phyloP scores from a whole-genome alignment of 2,797 vertebrate genomes.

The Chaunax sp. region DNA sequence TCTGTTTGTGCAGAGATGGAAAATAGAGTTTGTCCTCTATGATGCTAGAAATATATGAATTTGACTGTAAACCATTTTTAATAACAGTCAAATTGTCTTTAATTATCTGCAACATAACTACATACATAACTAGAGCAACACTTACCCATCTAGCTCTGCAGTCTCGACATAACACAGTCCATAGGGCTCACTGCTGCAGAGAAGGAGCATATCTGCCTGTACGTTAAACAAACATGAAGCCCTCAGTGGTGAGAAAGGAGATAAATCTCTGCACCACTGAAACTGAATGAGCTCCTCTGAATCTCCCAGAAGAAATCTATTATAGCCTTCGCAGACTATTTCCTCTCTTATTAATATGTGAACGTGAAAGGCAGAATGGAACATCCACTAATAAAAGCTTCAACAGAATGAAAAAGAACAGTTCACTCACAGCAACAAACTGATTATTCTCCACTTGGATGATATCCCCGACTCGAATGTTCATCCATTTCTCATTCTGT shows the following conservation, averaged over 20 bases:
- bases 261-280: too few species aligned
- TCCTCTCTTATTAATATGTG: background rate
- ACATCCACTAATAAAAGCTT: background rate
- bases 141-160: constrained; percentile 91
- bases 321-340: background rate
- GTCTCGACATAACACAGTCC: constrained; percentile 92
- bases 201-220: constrained; percentile 90
- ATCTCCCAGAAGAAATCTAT: background rate
- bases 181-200: constrained; percentile 90
- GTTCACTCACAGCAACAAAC: constrained; percentile 88
- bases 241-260: constrained; percentile 33
- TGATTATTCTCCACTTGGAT: constrained; percentile 90
- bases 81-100: too few species aligned
- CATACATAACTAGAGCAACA: constrained; percentile 5
- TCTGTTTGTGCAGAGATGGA: constrained; percentile 60
- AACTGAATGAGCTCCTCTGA: constrained; percentile 13
- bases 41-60: too few species aligned
- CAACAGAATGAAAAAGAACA: background rate
- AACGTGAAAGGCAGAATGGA: background rate
- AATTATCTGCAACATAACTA: too few species aligned
- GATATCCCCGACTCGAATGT: constrained; percentile 85
- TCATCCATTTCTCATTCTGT: constrained; percentile 89
- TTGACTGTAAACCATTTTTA: too few species aligned
- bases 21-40: too few species aligned
- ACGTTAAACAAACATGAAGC: constrained; percentile 52